These are phyloP conservation scores for Portevinia maculata DNA, from an alignment of 2,888 invertebrate genomes.

Conservation along the genomic window DNA sequence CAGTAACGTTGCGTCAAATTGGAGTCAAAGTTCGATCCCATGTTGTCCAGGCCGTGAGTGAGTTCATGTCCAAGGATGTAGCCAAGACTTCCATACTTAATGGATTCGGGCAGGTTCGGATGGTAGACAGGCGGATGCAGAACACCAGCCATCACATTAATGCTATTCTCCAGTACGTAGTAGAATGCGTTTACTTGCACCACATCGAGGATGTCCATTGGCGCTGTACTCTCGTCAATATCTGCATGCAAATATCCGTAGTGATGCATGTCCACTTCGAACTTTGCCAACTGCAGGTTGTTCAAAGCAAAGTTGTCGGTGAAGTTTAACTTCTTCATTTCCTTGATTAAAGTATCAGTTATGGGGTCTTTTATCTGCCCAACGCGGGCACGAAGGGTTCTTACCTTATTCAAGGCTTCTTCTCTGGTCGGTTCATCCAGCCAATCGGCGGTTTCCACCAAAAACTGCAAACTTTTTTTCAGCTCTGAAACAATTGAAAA, in stretches of 20 bases:
- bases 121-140: constrained; percentile 79
- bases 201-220: constrained; percentile 77
- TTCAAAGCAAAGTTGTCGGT: constrained; percentile 76
- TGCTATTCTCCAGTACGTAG: constrained; percentile 79
- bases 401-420: constrained; percentile 79
- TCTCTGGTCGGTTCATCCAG: constrained; percentile 78
- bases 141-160: constrained; percentile 80
- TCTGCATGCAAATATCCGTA: constrained; percentile 76
- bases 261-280: constrained; percentile 75
- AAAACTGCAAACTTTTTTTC: constrained; percentile 75
- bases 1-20: constrained; percentile 76
- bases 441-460: constrained; percentile 78
- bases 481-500: constrained; percentile 77
- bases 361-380: constrained; percentile 77
- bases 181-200: constrained; percentile 80
- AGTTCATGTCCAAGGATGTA: constrained; percentile 80
- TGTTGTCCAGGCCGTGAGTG: constrained; percentile 80
- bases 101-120: constrained; percentile 78
- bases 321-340: constrained; percentile 76
- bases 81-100: constrained; percentile 80
- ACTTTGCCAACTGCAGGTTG: constrained; percentile 76
- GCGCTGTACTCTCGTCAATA: constrained; percentile 73
- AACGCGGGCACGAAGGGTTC: constrained; percentile 75
- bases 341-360: constrained; percentile 75
- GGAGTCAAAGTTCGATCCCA: constrained; percentile 77